Evolutionary conservation across 1,140 invertebrate genomes (phyloP), one percentile per base, ranked within the genome.

Genomic region (Ephestia elutella): DNA sequence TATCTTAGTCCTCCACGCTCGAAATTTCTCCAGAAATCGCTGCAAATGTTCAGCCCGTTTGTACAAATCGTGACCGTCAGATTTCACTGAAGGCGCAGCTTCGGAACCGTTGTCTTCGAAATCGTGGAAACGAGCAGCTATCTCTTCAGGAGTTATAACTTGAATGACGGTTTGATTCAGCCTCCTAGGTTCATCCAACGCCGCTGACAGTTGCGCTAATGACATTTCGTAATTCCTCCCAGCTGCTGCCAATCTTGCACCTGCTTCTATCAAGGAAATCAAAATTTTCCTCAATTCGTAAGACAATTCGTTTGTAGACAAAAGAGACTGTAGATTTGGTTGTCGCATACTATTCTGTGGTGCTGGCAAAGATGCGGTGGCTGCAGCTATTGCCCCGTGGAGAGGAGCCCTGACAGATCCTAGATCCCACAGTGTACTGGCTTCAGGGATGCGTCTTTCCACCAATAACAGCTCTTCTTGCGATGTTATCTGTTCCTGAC

Each of bases 231-330:
- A 86, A 56, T 80, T 82, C 8, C 75, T 68, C 0, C 85, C 79
- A n/a, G 75, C 70, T 0, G 85, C 83, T 0, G 85, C 85, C 7
- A 87, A 60, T 11, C 80, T 50, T 0, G 83, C 85, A 0, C 83
- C 85, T 8, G 82, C 83, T 77, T 86, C 83, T 53, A 87, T 78
- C 9, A 87, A 59, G 0, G 83, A 85, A 60, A 87, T 87, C 0
- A 87, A 56, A 20, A 87, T 87, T 35, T 87, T 87, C 8, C 73
- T 63, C 19, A 87, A 48, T 56, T 87, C 85, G 28, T 74, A 79
- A 0, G 85, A 79, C n/a, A 87, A 25, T 59, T 87, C 82, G 21
- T 87, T 87, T 0, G 84, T 87, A 0, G 84, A 84, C 2, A 87
- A 54, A 13, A 87, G 53, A 0, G 84, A 79, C 49, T 87, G 84